Evolutionary conservation across 2,113 vertebrate species (phyloP), one percentile per base, ranked within the genome.

Genomic region (Megaceryle torquata): DNA sequence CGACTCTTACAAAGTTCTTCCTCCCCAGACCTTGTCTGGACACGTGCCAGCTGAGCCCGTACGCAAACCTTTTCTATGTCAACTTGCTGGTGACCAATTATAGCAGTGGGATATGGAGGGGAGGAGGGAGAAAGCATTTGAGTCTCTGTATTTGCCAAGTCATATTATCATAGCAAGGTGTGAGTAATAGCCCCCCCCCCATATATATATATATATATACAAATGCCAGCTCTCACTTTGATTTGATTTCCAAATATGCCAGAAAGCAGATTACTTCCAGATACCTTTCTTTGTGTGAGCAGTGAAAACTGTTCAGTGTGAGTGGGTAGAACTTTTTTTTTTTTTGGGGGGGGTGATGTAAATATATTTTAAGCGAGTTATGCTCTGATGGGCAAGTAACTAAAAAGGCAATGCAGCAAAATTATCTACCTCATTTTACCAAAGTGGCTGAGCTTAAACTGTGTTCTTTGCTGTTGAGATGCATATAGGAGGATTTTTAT

Each of bases 41-140:
- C 0, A 0, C 0, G 0, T 0, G 11, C 95, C 91, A 95, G 85
- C 70, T 13, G 41, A 63, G 46, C 12, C 2, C 0, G 0, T 39
- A 12, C 1, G 21, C 85, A 77, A 25, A 79, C 67, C 46, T 65
- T 63, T 60, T 54, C 60, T 43, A 0, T 65, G 77, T 64, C 82
- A 43, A 16, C n/a, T 51, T 67, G n/a, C 75, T 77, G 72, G 76
- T 88, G 79, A 69, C 88, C 85, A 29, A 17, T 91, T 96, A 70
- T 57, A 88, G 82, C 82, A 46, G 22, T 41, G 46, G 59, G 54
- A 8, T 76, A 26, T 25, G 59, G 53, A 82, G 9, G 5, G 39
- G 41, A 59, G 25, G 24, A 59, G 20, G 51, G 35, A 21, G 1
- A 65, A 54, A n/a, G 72, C 71, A 25, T 90, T 56, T 91, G 68